Evolutionary conservation across 2,888 invertebrate species (phyloP), one percentile per base, ranked within the genome.

Genomic region (Eupithecia abbreviata): DNA sequence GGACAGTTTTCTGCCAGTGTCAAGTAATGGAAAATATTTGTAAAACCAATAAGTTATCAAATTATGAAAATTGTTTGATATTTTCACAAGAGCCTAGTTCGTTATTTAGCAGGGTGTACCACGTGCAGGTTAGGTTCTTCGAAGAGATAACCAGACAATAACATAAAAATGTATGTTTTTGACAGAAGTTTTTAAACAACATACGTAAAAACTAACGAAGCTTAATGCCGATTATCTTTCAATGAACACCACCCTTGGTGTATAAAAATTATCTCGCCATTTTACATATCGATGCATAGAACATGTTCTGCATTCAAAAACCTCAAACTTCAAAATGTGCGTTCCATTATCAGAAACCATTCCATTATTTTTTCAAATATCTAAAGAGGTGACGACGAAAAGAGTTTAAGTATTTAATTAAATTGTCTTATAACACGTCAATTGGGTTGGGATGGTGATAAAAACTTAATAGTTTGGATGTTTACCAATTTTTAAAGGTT

Each of bases 361-460:
- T 58, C n/a, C 3, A 62, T 62, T 62, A 10, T 30, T 18, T 62
- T 58, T 62, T 12, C 18, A 62, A 62, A 62, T 30, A 62, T 3
- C 55, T 30, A 30, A 62, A 62, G 30, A 62, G 30, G 62, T 18
- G 18, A 12, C 4, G 30, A 30, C 4, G 10, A 30, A 30, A 62
- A n/a, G 18, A 62, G 76, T 72, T 80, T 78, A 68, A 76, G 74
- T 76, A 67, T 78, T 79, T 81, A 75, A 74, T 51, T 75, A 70
- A 66, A 75, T 75, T 73, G 73, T 71, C 58, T 47, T 72, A 77
- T 72, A 72, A 71, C 55, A 66, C 70, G 66, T 51, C 72, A 76
- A 72, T 76, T 73, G 76, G 65, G 51, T 51, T 76, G 70, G 65
- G 70, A 0, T 49, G 70, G 13, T 71, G 65, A 76, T 74, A 74